Evolutionary conservation across 2,888 invertebrate species (phyloP).

Genomic region (Campoplex capitator): DNA sequence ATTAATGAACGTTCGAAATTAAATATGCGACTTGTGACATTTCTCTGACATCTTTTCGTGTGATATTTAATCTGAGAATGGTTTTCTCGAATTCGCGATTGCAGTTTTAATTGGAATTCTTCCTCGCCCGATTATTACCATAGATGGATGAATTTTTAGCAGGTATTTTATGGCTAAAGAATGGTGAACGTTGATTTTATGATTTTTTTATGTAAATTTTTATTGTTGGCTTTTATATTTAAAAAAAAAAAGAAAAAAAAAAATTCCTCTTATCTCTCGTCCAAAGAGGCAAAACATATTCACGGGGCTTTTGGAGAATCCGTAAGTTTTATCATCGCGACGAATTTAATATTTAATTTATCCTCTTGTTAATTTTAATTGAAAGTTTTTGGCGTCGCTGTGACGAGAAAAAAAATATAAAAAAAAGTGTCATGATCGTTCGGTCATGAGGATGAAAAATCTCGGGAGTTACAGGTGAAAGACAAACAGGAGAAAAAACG

Average conservation of each 20-base stretch:
- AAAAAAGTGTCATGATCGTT: slow-evolving; percentile 50
- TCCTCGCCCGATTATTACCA: not conserved
- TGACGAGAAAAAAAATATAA: slow-evolving; percentile 18
- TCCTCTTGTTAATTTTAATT: slow-evolving; percentile 53
- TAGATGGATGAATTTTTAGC: not conserved
- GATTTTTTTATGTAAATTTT: not conserved
- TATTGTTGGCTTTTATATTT: not conserved
- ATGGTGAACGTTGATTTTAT: not conserved
- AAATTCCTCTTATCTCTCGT: not conserved
- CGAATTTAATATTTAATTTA: slow-evolving; percentile 45
- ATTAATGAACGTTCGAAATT: not conserved
- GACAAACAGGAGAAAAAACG: slow-evolving; percentile 8
- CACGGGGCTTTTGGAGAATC: not conserved
- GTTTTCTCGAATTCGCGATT: not conserved
- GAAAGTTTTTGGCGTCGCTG: slow-evolving; percentile 50
- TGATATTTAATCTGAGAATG: not conserved
- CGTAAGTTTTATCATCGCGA: slow-evolving; percentile 8
- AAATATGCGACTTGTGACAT: not conserved
- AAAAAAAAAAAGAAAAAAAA: no score
- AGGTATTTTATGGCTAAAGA: not conserved
- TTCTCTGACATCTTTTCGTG: not conserved
- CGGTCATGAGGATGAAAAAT: slow-evolving; percentile 11
- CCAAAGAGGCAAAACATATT: not conserved
- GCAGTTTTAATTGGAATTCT: not conserved
- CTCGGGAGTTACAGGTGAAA: not conserved